Evolutionary conservation across 2,113 vertebrate species (phyloP).

Genomic region (Sceloporus undulatus): DNA sequence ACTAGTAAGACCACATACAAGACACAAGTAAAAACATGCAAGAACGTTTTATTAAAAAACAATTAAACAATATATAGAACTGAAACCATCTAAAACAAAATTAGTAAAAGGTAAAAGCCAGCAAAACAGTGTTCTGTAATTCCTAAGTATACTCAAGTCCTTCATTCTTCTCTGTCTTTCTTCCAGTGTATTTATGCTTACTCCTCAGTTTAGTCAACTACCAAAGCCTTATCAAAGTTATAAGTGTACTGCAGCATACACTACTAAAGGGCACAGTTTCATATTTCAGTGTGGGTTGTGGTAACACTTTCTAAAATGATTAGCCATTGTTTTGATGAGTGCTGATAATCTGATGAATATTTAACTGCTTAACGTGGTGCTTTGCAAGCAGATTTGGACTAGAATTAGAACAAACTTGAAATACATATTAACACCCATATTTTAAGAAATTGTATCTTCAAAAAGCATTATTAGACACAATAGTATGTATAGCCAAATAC

Average conservation of each 20-base stretch:
- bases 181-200: neutral
- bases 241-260: no score
- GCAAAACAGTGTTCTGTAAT: no score
- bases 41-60: no score
- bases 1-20: no score
- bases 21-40: no score
- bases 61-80: no score
- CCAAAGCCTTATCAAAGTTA: no score
- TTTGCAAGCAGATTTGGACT: neutral
- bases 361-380: conserved; percentile 5
- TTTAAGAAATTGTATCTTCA: neutral
- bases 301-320: neutral
- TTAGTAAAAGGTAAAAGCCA: no score
- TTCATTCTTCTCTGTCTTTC: neutral
- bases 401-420: neutral
- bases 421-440: conserved; percentile 32
- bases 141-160: neutral
- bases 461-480: neutral
- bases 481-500: neutral
- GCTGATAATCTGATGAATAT: conserved; percentile 4
- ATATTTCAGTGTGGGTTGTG: neutral
- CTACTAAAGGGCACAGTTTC: no score
- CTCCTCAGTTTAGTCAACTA: neutral
- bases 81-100: no score
- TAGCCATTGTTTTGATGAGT: neutral